Evolutionary conservation across 2,888 invertebrate species (phyloP).

Genomic region (Drosophila rellima): DNA sequence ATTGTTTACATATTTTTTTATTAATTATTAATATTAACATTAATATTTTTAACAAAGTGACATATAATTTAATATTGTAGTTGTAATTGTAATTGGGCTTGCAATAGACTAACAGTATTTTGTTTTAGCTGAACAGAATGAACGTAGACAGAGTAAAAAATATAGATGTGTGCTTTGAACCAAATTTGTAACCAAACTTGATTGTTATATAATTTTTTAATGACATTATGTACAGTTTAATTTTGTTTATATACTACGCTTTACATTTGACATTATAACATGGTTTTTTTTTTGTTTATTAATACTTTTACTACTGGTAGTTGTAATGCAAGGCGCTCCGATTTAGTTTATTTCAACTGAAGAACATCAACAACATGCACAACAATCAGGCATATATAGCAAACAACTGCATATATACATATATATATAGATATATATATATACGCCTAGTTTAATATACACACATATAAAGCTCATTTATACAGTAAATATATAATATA

Average conservation of each 20-base stretch:
- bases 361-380: slow-evolving; percentile 75
- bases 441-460: slow-evolving; percentile 62
- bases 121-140: slow-evolving; percentile 61
- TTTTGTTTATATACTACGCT: slow-evolving; percentile 62
- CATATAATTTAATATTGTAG: slow-evolving; percentile 60
- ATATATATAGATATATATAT: slow-evolving; percentile 61
- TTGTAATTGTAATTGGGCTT: slow-evolving; percentile 69
- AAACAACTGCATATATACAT: slow-evolving; percentile 67
- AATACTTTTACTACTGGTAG: slow-evolving; percentile 37
- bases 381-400: slow-evolving; percentile 80
- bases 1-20: slow-evolving; percentile 39
- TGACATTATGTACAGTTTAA: slow-evolving; percentile 75
- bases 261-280: slow-evolving; percentile 66
- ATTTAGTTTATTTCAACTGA: slow-evolving; percentile 64
- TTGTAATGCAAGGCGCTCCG: slow-evolving; percentile 65
- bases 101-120: slow-evolving; percentile 81
- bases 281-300: slow-evolving; percentile 45
- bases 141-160: slow-evolving; percentile 7
- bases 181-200: slow-evolving; percentile 78
- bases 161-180: slow-evolving; percentile 70
- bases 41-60: slow-evolving; percentile 64
- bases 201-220: slow-evolving; percentile 80
- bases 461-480: slow-evolving; percentile 64
- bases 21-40: slow-evolving; percentile 29
- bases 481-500: slow-evolving; percentile 52